These are phyloP conservation scores for Druon quercuslanigerum DNA, from an alignment of 1,140 invertebrate species.

Conservation along the genomic window DNA sequence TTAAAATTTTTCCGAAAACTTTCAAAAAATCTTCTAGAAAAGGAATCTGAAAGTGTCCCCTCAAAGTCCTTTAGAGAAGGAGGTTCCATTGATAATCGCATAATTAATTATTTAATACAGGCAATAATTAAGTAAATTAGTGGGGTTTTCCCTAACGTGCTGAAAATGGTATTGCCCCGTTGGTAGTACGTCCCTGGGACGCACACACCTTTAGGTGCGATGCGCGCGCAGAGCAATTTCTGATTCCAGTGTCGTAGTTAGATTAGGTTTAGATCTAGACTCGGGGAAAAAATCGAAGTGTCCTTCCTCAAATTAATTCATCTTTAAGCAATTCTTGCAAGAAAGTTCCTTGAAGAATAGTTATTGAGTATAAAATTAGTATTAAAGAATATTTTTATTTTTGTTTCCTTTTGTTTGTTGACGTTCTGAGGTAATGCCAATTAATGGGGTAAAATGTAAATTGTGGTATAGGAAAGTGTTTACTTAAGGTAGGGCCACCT, in stretches of 20 bases:
- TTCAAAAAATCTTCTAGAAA: background rate
- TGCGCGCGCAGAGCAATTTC: constrained; percentile 55
- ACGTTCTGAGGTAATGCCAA: too few species aligned
- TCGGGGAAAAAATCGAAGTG: constrained; percentile 17
- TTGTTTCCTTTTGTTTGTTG: too few species aligned
- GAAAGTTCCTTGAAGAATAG: too few species aligned
- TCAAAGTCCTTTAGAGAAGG: too few species aligned
- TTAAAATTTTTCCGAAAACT: background rate
- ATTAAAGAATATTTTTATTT: too few species aligned
- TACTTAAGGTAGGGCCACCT: too few species aligned
- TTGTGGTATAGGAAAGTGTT: too few species aligned
- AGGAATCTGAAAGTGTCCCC: background rate
- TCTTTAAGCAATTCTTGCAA: background rate
- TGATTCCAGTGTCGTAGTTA: constrained; percentile 47
- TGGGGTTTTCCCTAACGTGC: background rate
- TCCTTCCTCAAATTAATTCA: background rate
- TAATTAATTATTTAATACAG: too few species aligned
- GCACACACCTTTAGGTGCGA: constrained; percentile 51
- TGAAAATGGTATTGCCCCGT: background rate
- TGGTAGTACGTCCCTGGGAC: constrained; percentile 36
- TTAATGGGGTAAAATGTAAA: too few species aligned
- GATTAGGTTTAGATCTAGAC: constrained; percentile 46
- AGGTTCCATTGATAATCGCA: too few species aligned
- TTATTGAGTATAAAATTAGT: too few species aligned
- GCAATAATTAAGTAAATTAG: too few species aligned